A percentile compares a stretch with the other conserved stretches of the same genome.
Evolutionary conservation across 2,888 invertebrate species (phyloP).

Genomic region (Drosophila monieri): DNA sequence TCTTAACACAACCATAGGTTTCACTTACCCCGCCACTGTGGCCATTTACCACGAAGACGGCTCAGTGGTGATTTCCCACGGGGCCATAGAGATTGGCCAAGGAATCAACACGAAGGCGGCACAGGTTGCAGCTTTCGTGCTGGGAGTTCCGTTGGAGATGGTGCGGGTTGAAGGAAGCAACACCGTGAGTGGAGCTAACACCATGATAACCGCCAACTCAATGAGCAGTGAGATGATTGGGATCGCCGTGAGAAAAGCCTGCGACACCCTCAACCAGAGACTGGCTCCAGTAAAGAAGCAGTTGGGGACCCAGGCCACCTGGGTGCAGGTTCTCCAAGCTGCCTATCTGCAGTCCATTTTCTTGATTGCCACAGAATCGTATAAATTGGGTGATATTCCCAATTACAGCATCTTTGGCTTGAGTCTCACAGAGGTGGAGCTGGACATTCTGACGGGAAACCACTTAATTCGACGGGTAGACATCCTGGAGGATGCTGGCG

Average conservation of each 20-base stretch:
- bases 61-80: constrained; percentile 89
- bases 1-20: constrained; percentile 22
- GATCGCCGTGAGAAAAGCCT: constrained; percentile 86
- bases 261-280: constrained; percentile 86
- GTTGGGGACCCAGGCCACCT: constrained; percentile 79
- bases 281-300: constrained; percentile 86
- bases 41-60: constrained; percentile 89
- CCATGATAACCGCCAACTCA: constrained; percentile 86
- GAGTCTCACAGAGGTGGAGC: constrained; percentile 88
- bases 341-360: constrained; percentile 83
- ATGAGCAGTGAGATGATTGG: constrained; percentile 88
- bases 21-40: constrained; percentile 86
- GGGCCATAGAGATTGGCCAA: constrained; percentile 92
- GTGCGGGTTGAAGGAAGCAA: constrained; percentile 55
- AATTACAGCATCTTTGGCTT: constrained; percentile 88
- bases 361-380: constrained; percentile 87
- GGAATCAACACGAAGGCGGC: constrained; percentile 88
- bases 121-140: constrained; percentile 89
- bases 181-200: constrained; percentile 85
- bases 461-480: constrained; percentile 88
- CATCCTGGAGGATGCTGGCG: constrained; percentile 89
- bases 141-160: constrained; percentile 85
- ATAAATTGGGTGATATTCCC: constrained; percentile 84
- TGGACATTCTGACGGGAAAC: constrained; percentile 92
- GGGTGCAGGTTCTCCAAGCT: constrained; percentile 84